Evolutionary conservation across 2,797 vertebrate genomes (phyloP).

Genomic region (Trachops cirrhosus): DNA sequence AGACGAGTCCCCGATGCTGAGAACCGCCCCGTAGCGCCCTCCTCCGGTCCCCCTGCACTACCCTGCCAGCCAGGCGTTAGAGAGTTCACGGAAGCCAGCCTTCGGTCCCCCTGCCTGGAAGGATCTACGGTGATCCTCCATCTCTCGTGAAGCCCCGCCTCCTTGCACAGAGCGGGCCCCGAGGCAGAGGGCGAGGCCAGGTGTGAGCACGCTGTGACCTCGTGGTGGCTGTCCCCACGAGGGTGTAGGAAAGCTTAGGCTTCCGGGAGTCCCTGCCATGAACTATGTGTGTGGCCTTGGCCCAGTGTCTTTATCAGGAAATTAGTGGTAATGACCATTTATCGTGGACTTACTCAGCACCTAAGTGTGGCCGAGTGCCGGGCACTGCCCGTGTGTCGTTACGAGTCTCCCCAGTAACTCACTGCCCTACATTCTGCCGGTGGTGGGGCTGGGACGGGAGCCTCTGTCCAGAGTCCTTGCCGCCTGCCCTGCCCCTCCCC

Average conservation of each 20-base stretch:
- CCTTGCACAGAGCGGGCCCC: neutral
- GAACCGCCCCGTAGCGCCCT: neutral
- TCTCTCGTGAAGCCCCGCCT: neutral
- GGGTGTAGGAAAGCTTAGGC: no score
- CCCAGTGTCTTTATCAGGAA: neutral
- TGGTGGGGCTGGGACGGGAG: no score
- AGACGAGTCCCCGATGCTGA: neutral
- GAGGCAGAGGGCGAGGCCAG: neutral
- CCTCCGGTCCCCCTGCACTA: neutral
- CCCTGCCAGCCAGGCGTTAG: neutral
- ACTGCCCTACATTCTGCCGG: neutral
- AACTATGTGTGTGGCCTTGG: neutral
- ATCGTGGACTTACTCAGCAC: neutral
- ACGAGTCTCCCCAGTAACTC: neutral
- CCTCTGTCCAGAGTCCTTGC: no score
- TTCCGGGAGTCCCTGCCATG: neutral
- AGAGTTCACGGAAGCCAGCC: neutral
- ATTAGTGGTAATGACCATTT: neutral
- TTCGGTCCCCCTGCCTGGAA: neutral
- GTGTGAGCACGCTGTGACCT: neutral
- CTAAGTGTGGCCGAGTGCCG: neutral
- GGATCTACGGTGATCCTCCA: neutral
- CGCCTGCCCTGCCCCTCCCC: no score
- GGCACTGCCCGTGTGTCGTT: fast-evolving
- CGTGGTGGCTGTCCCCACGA: no score